These are phyloP conservation scores for Drosophila jambulina DNA, from an alignment of 1,140 invertebrate species.

Conservation along the genomic window DNA sequence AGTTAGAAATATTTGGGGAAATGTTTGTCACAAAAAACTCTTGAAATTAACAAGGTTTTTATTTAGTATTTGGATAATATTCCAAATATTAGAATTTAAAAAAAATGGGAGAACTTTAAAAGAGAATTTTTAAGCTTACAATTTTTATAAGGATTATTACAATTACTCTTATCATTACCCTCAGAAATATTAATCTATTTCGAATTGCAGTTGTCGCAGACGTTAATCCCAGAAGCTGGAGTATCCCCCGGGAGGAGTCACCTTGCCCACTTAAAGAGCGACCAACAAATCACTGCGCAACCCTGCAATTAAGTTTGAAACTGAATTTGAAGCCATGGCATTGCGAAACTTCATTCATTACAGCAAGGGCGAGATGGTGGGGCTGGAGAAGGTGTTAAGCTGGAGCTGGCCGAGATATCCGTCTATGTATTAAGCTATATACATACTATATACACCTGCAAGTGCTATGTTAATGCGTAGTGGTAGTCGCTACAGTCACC, in stretches of 20 bases:
- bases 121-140: too few relatives aligned
- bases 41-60: neutral
- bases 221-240: neutral
- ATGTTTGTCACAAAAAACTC: neutral
- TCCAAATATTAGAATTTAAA: neutral
- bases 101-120: too few relatives aligned
- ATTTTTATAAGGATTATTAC: too few relatives aligned
- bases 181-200: neutral
- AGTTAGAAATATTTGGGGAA: neutral
- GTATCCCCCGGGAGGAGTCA: conserved; percentile 10
- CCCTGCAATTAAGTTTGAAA: conserved; percentile 59
- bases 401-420: conserved; percentile 3
- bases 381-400: neutral
- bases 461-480: conserved; percentile 47
- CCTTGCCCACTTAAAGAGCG: conserved; percentile 35
- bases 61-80: neutral
- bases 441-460: conserved; percentile 20
- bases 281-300: conserved; percentile 2
- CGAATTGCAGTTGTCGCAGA: conserved; percentile 5
- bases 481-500: conserved; percentile 44
- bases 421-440: conserved; percentile 61
- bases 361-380: neutral
- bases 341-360: conserved; percentile 14
- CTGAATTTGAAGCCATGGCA: conserved; percentile 23
- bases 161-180: neutral